Conservation (phyloP, 2,113 vertebrate species). For the Cyanoderma ruficeps region DNA sequence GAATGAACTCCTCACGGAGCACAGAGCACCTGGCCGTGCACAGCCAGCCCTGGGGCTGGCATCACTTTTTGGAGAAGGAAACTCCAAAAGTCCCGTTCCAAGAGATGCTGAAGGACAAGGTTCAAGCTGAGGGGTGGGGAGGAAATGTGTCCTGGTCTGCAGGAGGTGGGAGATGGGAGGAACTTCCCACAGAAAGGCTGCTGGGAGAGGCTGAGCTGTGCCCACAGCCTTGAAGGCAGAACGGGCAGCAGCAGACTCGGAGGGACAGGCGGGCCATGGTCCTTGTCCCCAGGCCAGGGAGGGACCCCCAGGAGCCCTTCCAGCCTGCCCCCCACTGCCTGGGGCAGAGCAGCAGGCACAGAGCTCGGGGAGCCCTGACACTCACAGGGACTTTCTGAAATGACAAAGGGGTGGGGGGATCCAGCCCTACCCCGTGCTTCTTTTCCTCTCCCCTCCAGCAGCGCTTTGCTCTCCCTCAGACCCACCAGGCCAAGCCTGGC, state of each 20-base stretch:
- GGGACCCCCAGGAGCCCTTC: neutral
- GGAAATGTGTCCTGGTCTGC: neutral
- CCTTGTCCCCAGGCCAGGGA: neutral
- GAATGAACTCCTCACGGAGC: neutral
- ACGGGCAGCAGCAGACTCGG: neutral
- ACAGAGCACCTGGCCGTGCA: neutral
- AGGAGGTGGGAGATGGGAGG: neutral
- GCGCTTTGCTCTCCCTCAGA: neutral
- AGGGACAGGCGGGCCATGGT: neutral
- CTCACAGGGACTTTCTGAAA: neutral
- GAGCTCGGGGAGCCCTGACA: neutral
- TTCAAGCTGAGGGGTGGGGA: neutral
- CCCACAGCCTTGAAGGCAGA: neutral
- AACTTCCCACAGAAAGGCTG: neutral
- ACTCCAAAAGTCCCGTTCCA: neutral
- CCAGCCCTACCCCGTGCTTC: neutral
- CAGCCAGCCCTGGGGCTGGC: neutral
- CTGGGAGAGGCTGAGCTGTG: neutral
- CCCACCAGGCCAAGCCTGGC: neutral
- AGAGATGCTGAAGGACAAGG: neutral
- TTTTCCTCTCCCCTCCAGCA: neutral
- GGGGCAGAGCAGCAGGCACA: neutral
- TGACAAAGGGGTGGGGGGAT: neutral
- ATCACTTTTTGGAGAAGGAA: neutral
- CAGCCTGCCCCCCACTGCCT: neutral